Evolutionary conservation across 2,888 invertebrate species (phyloP).

Genomic region (Beris chalybata): DNA sequence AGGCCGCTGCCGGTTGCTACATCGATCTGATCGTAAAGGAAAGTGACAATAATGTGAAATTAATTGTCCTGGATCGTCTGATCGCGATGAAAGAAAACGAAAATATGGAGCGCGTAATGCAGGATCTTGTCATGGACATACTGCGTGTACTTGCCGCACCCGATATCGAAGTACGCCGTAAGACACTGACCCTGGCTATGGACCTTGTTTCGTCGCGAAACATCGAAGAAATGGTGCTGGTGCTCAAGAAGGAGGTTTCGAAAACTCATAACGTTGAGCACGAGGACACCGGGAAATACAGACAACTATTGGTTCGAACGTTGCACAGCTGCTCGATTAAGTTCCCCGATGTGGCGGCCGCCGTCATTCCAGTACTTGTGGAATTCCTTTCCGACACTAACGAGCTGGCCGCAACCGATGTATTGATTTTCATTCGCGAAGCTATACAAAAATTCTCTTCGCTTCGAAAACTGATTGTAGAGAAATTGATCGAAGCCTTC

Average conservation of each 20-base stretch:
- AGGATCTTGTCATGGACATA: slow-evolving; percentile 96
- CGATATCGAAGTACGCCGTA: slow-evolving; percentile 91
- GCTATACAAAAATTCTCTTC: slow-evolving; percentile 92
- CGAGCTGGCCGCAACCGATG: slow-evolving; percentile 90
- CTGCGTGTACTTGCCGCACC: slow-evolving; percentile 88
- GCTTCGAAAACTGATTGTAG: slow-evolving; percentile 78
- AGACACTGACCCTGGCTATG: slow-evolving; percentile 81
- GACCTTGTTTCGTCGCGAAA: slow-evolving; percentile 90
- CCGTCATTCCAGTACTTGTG: slow-evolving; percentile 91
- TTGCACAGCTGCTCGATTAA: slow-evolving; percentile 92
- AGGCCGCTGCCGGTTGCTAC: slow-evolving; percentile 97
- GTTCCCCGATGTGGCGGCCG: slow-evolving; percentile 92
- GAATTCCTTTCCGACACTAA: slow-evolving; percentile 90
- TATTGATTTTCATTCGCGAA: slow-evolving; percentile 91
- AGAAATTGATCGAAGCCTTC: slow-evolving; percentile 75
- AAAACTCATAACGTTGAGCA: slow-evolving; percentile 88
- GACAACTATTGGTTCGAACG: slow-evolving; percentile 92
- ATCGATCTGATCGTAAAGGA: slow-evolving; percentile 99
- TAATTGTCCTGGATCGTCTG: slow-evolving; percentile 94
- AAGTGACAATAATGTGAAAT: slow-evolving; percentile 99
- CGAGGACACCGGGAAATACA: slow-evolving; percentile 94
- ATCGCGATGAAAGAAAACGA: slow-evolving; percentile 83
- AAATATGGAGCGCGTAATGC: slow-evolving; percentile 81
- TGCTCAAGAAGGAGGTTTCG: slow-evolving; percentile 89
- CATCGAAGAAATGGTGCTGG: slow-evolving; percentile 92